Conservation (phyloP, 2,797 vertebrate species). For the Chaetophractus vellerosus region DNA sequence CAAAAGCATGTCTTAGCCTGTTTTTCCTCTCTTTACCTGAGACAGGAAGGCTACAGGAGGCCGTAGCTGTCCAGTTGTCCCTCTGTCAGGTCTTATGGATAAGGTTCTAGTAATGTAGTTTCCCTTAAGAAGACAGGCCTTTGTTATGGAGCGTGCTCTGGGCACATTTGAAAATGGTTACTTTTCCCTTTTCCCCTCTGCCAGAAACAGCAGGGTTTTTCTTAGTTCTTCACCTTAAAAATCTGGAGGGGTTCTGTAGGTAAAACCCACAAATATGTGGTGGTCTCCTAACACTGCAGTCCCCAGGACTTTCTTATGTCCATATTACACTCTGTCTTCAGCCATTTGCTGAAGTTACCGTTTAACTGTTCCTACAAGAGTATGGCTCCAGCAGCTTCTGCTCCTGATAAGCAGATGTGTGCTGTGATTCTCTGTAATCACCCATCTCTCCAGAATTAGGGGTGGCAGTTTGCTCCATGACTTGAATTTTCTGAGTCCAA, state of each 20-base stretch:
- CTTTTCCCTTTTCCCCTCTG: neutral
- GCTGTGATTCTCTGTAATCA: slow-evolving; percentile 42
- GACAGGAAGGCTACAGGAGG: neutral
- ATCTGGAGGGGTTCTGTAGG: neutral
- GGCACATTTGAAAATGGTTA: slow-evolving; percentile 43
- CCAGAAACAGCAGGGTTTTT: slow-evolving; percentile 26
- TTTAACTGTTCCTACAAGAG: slow-evolving; percentile 45
- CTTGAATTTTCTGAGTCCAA: slow-evolving; percentile 44
- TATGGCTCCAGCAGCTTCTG: slow-evolving; percentile 9
- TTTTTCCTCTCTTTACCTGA: neutral
- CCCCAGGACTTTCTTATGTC: neutral
- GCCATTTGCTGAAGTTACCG: slow-evolving; percentile 38
- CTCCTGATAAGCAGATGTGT: slow-evolving; percentile 18
- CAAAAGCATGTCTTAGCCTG: slow-evolving; percentile 2
- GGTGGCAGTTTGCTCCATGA: neutral
- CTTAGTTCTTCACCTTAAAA: slow-evolving; percentile 46
- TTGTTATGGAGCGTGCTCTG: neutral
- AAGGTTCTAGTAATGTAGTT: slow-evolving; percentile 33
- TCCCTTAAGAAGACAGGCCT: neutral
- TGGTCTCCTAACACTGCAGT: neutral
- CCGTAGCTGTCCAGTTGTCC: neutral
- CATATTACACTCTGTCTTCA: neutral
- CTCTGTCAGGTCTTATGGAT: neutral
- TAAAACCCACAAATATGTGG: neutral
- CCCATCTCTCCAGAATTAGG: slow-evolving; percentile 8